Conservation (phyloP, 1,140 invertebrate species). For the Sitophilus oryzae region DNA sequence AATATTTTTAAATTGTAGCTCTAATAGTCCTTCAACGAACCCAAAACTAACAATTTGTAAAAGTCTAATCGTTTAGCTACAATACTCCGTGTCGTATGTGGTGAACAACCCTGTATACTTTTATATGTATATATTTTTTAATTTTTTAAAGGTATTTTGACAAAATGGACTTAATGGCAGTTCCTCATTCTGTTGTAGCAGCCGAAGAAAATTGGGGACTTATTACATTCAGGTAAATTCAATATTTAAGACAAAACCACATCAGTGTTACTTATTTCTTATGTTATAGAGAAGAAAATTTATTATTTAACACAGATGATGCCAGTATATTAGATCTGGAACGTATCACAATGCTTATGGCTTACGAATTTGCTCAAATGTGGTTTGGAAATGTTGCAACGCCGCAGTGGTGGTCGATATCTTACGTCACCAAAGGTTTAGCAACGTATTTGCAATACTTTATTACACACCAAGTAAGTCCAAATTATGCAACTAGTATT, state of each 20-base stretch:
- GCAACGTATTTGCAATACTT: conserved; percentile 45
- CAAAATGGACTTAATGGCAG: conserved; percentile 57
- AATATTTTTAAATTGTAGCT: no score
- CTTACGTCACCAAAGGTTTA: conserved; percentile 50
- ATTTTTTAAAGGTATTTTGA: not conserved
- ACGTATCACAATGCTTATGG: conserved; percentile 48
- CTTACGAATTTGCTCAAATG: conserved; percentile 59
- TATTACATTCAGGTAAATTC: conserved; percentile 76
- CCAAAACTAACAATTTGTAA: no score
- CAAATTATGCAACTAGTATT: not conserved
- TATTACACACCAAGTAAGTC: conserved; percentile 23
- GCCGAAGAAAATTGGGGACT: conserved; percentile 89
- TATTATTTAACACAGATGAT: conserved; percentile 51
- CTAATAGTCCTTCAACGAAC: no score
- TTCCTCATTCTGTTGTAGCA: conserved; percentile 78
- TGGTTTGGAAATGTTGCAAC: conserved; percentile 68
- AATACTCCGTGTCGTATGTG: no score
- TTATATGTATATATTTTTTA: not conserved
- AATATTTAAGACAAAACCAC: conserved; percentile 49
- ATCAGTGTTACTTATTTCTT: not conserved
- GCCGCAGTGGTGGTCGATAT: conserved; percentile 47
- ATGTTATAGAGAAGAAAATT: conserved; percentile 50
- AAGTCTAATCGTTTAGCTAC: no score
- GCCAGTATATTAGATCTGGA: conserved; percentile 45
- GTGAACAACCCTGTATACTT: no score